These are phyloP conservation scores for Toxonevra muliebris DNA, from an alignment of 2,888 invertebrate genomes.

Conservation along the genomic window DNA sequence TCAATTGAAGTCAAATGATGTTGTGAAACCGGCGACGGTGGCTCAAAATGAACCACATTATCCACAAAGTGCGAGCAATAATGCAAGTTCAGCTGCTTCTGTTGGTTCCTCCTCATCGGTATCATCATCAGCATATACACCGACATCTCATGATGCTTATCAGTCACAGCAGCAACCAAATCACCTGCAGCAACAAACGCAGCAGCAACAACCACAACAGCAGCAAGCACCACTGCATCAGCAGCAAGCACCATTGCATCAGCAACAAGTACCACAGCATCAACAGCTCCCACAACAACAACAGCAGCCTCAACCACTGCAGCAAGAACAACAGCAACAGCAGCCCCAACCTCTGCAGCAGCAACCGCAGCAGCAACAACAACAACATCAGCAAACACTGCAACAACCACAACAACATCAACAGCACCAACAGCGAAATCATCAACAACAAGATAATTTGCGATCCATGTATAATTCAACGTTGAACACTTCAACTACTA, in stretches of 20 bases:
- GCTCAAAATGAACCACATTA: conserved; percentile 34
- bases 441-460: conserved; percentile 19
- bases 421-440: conserved; percentile 27
- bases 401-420: conserved; percentile 41
- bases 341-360: conserved; percentile 37
- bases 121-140: conserved; percentile 31
- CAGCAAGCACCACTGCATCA: conserved; percentile 9
- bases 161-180: not conserved
- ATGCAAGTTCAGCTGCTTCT: conserved; percentile 22
- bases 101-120: conserved; percentile 36
- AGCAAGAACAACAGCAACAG: conserved; percentile 37
- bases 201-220: conserved; percentile 24
- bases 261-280: conserved; percentile 29
- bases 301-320: conserved; percentile 36
- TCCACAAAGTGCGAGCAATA: conserved; percentile 16
- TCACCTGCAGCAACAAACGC: not conserved
- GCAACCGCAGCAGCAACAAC: conserved; percentile 27
- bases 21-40: conserved; percentile 17
- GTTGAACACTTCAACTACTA: not conserved
- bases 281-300: conserved; percentile 41
- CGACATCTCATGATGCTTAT: not conserved
- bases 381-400: conserved; percentile 33
- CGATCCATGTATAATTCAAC: conserved; percentile 17
- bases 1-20: conserved; percentile 43
- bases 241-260: no score